A percentile compares a stretch with the other conserved stretches of the same genome.
Conservation (phyloP, 2,113 vertebrate species). For the Phaethornis superciliosus region DNA sequence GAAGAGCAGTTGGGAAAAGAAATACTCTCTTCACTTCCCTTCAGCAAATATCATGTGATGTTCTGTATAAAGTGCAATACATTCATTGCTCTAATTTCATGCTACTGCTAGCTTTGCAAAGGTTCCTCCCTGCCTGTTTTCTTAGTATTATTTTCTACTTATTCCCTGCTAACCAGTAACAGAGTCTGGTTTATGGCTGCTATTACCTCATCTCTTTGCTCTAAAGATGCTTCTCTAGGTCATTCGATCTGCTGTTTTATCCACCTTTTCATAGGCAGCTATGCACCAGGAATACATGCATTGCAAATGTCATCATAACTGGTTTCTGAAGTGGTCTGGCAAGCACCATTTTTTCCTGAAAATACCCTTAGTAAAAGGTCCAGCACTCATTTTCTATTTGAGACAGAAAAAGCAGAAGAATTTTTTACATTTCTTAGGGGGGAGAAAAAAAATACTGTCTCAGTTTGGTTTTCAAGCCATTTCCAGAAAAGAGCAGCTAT, state of each 20-base stretch:
- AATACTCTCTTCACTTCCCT: neutral
- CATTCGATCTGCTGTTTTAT: conserved; percentile 27
- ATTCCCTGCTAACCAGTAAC: conserved; percentile 23
- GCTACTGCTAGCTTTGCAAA: neutral
- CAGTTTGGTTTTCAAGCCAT: conserved; percentile 2
- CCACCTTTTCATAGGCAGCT: conserved; percentile 12
- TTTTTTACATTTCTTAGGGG: conserved; percentile 5
- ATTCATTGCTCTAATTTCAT: conserved; percentile 4
- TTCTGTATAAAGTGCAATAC: neutral
- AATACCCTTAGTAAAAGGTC: neutral
- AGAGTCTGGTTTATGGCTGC: neutral
- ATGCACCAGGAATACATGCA: conserved; percentile 16
- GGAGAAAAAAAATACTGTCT: neutral
- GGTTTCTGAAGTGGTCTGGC: conserved; percentile 36
- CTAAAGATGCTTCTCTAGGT: conserved; percentile 14
- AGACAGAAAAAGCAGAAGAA: conserved; percentile 6
- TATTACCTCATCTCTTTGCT: neutral
- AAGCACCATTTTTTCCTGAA: neutral
- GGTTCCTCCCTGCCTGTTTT: neutral
- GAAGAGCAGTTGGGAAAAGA: neutral
- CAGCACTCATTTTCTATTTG: neutral
- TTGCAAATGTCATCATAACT: conserved; percentile 26
- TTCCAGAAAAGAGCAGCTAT: conserved; percentile 10
- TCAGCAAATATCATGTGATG: neutral
- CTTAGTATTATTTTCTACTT: neutral